These are phyloP conservation scores for Spinus pinus DNA, from an alignment of 2,797 vertebrate species.

Conservation along the genomic window DNA sequence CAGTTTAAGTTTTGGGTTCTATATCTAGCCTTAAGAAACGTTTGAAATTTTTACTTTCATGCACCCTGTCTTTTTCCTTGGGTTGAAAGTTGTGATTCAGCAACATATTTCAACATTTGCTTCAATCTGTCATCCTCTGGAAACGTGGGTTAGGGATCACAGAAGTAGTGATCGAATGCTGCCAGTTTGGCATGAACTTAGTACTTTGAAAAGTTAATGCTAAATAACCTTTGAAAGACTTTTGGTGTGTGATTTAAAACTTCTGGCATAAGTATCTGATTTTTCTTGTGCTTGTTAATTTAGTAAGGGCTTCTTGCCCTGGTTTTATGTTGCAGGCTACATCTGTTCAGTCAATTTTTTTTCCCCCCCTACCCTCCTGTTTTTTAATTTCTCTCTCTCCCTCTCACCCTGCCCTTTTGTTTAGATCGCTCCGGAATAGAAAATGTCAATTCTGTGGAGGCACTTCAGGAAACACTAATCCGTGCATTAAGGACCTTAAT, in stretches of 20 bases:
- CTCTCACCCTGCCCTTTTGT: background rate
- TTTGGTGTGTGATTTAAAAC: background rate
- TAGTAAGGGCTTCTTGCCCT: background rate
- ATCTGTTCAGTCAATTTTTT: background rate
- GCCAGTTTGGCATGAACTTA: background rate
- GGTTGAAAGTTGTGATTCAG: background rate
- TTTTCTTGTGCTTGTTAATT: background rate
- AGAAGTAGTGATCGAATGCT: background rate
- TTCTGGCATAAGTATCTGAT: background rate
- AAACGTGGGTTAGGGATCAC: background rate
- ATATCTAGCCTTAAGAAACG: background rate
- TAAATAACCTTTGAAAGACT: background rate
- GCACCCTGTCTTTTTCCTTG: background rate
- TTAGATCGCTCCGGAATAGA: slow-evolving; percentile 95
- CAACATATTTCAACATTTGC: background rate
- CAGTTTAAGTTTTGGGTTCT: background rate
- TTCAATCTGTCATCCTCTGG: background rate
- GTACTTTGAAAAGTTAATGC: background rate
- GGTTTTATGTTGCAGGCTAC: background rate
- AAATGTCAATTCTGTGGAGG: slow-evolving; percentile 90
- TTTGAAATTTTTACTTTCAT: background rate
- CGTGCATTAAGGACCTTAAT: slow-evolving; percentile 92
- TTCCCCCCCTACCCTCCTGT: fast-evolving
- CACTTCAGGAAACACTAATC: slow-evolving; percentile 95
- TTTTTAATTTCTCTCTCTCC: background rate